These are phyloP conservation scores for Brachionus rotundiformis DNA, from an alignment of 1,140 invertebrate genomes.

Conservation along the genomic window DNA sequence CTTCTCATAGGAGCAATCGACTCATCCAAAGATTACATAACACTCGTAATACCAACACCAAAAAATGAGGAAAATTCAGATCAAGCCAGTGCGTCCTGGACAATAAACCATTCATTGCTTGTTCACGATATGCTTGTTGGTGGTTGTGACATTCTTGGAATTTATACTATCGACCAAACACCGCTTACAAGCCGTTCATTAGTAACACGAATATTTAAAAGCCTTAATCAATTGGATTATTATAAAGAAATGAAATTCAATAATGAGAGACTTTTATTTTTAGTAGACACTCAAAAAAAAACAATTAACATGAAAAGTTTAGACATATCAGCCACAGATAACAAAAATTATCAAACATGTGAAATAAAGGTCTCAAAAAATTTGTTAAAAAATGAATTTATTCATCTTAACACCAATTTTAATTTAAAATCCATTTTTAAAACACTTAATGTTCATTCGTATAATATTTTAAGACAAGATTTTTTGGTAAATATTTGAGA, in stretches of 20 bases:
- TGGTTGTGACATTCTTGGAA: conserved; percentile 40
- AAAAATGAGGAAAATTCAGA: not conserved
- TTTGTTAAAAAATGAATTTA: conserved; percentile 12
- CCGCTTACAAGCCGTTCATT: not conserved
- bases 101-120: conserved; percentile 12
- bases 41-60: not conserved
- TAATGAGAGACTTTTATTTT: conserved; percentile 24
- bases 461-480: conserved; percentile 42
- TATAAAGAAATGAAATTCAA: conserved; percentile 48
- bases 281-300: conserved; percentile 37
- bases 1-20: conserved; percentile 47
- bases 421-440: conserved; percentile 37
- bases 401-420: not conserved
- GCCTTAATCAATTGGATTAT: conserved; percentile 15
- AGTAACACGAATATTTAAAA: conserved; percentile 14
- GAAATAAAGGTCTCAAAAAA: conserved; percentile 17
- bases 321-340: not conserved
- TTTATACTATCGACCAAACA: conserved; percentile 33
- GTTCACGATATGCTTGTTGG: conserved; percentile 40
- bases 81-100: not conserved
- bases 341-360: conserved; percentile 24
- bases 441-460: conserved; percentile 10
- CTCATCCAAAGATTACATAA: conserved; percentile 22
- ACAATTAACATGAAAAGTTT: conserved; percentile 48
- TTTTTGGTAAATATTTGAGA: conserved; percentile 28